Evolutionary conservation across 64 coral and sea anemone species (phyloP).

Genomic region (Catalaphyllia jardinei): DNA sequence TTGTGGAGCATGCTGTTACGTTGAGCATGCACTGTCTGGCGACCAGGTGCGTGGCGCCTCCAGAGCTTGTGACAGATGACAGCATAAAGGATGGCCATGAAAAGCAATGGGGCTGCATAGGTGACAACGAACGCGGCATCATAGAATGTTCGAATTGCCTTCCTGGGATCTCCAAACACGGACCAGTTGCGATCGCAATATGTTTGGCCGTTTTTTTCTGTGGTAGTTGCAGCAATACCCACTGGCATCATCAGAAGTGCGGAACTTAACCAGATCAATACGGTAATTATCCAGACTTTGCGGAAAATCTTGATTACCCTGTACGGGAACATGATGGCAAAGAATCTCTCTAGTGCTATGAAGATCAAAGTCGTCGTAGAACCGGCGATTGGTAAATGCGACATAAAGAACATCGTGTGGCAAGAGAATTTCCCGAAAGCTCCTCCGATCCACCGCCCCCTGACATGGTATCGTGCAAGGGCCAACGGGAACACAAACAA

Average conservation of each 20-base stretch:
- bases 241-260: neutral
- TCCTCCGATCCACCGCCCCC: neutral
- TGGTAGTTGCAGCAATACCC: neutral
- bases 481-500: neutral
- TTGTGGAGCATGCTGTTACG: neutral
- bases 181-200: neutral
- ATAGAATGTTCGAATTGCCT: neutral
- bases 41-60: slow-evolving; percentile 8
- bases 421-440: neutral
- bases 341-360: neutral
- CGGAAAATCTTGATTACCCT: neutral
- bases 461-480: neutral
- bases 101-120: neutral
- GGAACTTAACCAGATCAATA: neutral
- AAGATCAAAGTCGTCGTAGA: neutral
- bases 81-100: slow-evolving; percentile 25
- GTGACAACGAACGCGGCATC: neutral
- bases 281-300: neutral
- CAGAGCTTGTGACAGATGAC: slow-evolving; percentile 6
- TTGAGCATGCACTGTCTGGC: neutral
- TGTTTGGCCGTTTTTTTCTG: neutral
- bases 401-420: neutral
- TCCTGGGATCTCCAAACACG: neutral
- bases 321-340: neutral
- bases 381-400: slow-evolving; percentile 1